phyloP scores from a whole-genome alignment of 2,797 vertebrate species.

The Nyctibius grandis region DNA sequence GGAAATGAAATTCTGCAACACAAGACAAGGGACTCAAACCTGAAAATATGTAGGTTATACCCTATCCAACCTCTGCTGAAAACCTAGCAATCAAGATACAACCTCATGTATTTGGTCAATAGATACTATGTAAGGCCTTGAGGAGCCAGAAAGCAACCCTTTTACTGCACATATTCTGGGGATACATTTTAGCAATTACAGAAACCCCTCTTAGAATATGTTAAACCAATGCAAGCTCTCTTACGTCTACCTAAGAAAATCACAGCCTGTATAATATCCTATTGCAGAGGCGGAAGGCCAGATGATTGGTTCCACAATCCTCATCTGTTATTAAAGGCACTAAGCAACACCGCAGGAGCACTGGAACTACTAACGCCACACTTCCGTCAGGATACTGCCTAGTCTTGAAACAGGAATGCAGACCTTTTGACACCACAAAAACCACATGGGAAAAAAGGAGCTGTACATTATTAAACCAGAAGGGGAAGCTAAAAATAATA shows the following conservation, averaged over 20 bases:
- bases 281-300: background rate
- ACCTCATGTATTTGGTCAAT: background rate
- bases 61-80: background rate
- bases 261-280: background rate
- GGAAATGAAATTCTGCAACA: background rate
- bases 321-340: background rate
- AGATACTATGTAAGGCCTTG: background rate
- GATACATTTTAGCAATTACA: background rate
- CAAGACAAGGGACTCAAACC: background rate
- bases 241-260: background rate
- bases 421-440: background rate
- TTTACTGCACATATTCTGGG: background rate
- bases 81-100: background rate
- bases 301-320: background rate
- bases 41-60: background rate
- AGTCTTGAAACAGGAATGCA: background rate
- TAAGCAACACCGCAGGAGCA: background rate
- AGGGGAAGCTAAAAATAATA: background rate
- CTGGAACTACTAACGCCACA: background rate
- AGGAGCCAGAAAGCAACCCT: background rate
- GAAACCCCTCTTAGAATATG: background rate
- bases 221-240: background rate
- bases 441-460: background rate
- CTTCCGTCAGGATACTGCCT: background rate
- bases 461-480: background rate